A percentile compares a stretch with the other conserved stretches of the same genome.
phyloP scores from a whole-genome alignment of 2,113 vertebrate species.

The Bombycilla garrulus region DNA sequence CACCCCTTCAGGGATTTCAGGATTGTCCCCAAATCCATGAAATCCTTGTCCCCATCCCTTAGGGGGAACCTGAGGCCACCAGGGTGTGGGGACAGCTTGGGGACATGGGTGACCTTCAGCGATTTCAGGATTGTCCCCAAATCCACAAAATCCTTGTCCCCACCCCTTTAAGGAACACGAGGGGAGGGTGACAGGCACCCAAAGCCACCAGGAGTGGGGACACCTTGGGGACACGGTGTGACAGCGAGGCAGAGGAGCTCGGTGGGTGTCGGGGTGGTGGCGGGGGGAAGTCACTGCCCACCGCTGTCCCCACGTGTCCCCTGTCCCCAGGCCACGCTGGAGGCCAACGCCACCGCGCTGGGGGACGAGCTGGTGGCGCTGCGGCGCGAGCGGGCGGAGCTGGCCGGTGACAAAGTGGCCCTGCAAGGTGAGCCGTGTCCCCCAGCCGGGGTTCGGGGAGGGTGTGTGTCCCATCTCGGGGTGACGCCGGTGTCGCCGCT shows the following conservation, averaged over 20 bases:
- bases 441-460: too few relatives aligned
- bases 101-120: neutral
- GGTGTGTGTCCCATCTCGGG: too few relatives aligned
- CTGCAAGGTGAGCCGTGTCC: neutral
- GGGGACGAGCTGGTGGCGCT: neutral
- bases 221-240: accelerated
- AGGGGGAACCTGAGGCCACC: neutral
- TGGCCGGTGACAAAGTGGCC: neutral
- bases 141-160: neutral
- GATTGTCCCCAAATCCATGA: neutral
- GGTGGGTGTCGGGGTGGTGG: accelerated
- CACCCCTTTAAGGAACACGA: accelerated
- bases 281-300: neutral
- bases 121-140: neutral
- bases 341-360: neutral
- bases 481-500: neutral
- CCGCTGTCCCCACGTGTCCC: neutral
- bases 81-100: neutral
- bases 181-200: too few relatives aligned
- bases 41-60: too few relatives aligned
- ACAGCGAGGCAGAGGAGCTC: neutral
- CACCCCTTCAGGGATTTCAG: too few relatives aligned
- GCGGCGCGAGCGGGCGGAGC: neutral
- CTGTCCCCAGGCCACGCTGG: neutral
- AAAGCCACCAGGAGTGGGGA: neutral